Base-by-base conservation (phyloP, 2,888 invertebrate genomes). In the Itoplectis maculator region DNA sequence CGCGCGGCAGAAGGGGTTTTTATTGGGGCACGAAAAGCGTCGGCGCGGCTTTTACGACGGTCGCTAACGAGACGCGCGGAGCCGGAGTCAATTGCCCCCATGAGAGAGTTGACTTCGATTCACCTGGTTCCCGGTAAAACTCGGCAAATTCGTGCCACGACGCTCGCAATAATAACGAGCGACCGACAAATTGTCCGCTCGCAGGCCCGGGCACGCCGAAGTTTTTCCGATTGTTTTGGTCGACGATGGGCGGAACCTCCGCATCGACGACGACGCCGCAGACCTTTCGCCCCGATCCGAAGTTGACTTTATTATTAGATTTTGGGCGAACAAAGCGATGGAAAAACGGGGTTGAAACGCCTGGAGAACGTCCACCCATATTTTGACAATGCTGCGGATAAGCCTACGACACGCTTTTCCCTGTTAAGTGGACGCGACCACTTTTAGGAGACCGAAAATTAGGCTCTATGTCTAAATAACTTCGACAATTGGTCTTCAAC, bases 251-350 rank as follows among this genome's bases (percentile, higher is more conserved):
- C 29, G 29, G 29, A 29, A 29, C 29, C n/a, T 29, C 29, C 29
- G 29, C 29, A 15, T 7, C 18, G 35, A 23, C 37, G 35, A n/a
- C n/a, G 49, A 8, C 18, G 35, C n/a, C 37, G 35, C 13, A 2
- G 49, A 8, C 15, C n/a, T 23, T 59, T 59, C 59, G 49, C 23
- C 29, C 18, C 59, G 35, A 7, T 37, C 37, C 59, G n/a, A 65
- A 42, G 20, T 45, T 65, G 65, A 65, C 65, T 45, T 65, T 65
- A 65, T 45, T 65, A 65, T 65, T 65, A 45, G 20, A 65, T 65
- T 65, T 6, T 13, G n/a, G 6, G n/a, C 20, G 4, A 8, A 45
- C 42, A 45, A 65, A 37, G 40, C 40, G 18, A 61, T 5, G 61
- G 11, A 37, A 15, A 20, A 20, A 6, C n/a, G 18, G 15, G 11